Conservation (phyloP, 2,797 vertebrate species). For the Lutjanus campechanus region DNA sequence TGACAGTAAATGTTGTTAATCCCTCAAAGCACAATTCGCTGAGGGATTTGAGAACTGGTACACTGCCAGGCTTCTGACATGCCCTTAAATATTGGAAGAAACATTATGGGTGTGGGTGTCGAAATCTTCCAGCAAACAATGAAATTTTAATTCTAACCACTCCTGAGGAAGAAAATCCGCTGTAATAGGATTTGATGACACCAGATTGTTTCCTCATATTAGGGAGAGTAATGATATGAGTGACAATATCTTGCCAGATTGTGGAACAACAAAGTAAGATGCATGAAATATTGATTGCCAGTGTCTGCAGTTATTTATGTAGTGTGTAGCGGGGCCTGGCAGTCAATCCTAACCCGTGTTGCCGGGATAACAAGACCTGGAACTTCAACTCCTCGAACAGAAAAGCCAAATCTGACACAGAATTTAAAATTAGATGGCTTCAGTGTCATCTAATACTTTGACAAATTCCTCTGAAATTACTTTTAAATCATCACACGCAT, state of each 20-base stretch:
- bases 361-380: constrained; percentile 51
- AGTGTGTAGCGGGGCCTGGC: constrained; percentile 44
- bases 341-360: constrained; percentile 48
- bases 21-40: constrained; percentile 77
- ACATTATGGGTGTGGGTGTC: constrained; percentile 71
- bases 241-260: constrained; percentile 79
- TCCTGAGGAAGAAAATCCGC: constrained; percentile 76
- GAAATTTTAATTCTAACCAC: constrained; percentile 81
- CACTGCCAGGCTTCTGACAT: constrained; percentile 77
- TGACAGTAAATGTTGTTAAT: constrained; percentile 82
- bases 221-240: constrained; percentile 79
- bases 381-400: constrained; percentile 37
- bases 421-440: constrained; percentile 21
- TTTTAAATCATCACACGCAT: constrained; percentile 32
- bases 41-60: constrained; percentile 73
- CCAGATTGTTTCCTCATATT: constrained; percentile 84
- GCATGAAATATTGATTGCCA: constrained; percentile 84
- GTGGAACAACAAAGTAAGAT: constrained; percentile 78
- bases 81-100: constrained; percentile 80
- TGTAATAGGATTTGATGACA: constrained; percentile 83
- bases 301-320: constrained; percentile 72
- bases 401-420: constrained; percentile 19
- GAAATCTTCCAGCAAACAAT: constrained; percentile 80
- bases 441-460: constrained; percentile 16
- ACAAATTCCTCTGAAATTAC: constrained; percentile 28